These are phyloP conservation scores for Schizotus pectinicornis DNA, from an alignment of 2,888 invertebrate species.

Conservation along the genomic window DNA sequence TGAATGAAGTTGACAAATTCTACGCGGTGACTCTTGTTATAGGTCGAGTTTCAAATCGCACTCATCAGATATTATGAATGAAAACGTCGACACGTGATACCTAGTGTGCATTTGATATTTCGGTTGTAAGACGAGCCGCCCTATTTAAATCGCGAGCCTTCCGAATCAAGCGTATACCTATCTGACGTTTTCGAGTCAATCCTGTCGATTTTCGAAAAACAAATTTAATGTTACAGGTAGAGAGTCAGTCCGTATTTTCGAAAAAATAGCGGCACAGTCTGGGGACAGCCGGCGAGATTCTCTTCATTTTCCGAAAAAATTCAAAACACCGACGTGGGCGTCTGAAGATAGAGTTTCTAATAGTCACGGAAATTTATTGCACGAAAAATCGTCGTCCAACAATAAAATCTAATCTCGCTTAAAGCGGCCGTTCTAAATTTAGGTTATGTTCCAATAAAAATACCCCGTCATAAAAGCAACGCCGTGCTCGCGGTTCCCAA, in stretches of 20 bases:
- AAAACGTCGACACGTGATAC: slow-evolving; percentile 34
- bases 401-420: slow-evolving; percentile 23
- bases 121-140: slow-evolving; percentile 38
- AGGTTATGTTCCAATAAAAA: not conserved
- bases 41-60: slow-evolving; percentile 31
- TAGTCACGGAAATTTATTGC: slow-evolving; percentile 18
- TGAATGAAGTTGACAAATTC: slow-evolving; percentile 31
- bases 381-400: slow-evolving; percentile 16
- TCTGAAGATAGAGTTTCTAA: slow-evolving; percentile 10
- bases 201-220: not conserved
- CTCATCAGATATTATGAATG: slow-evolving; percentile 23
- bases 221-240: too few species aligned
- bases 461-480: slow-evolving; percentile 3
- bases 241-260: not conserved
- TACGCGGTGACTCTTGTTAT: slow-evolving; percentile 12
- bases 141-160: slow-evolving; percentile 15
- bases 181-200: not conserved
- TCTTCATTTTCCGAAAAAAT: too few species aligned
- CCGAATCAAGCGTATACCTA: not conserved
- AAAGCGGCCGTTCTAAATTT: slow-evolving; percentile 17
- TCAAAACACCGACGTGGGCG: too few species aligned
- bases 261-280: slow-evolving; percentile 5
- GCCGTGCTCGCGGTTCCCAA: slow-evolving; percentile 16
- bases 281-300: too few species aligned
- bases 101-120: slow-evolving; percentile 39